These are phyloP conservation scores for Varanus salvator DNA, from an alignment of 2,113 vertebrate species.

Conservation along the genomic window DNA sequence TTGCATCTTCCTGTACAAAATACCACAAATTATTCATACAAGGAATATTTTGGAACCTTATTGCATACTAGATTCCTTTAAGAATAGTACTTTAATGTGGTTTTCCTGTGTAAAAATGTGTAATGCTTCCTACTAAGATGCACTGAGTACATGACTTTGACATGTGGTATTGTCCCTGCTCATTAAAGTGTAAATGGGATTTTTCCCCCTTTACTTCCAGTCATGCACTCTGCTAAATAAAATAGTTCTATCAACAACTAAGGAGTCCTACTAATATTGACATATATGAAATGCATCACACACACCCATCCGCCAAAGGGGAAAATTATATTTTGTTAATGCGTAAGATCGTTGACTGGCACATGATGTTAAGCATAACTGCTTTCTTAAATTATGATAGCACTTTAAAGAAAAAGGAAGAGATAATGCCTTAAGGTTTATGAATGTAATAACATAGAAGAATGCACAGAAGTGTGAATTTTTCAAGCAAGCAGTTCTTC, in stretches of 20 bases:
- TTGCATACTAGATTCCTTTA: not conserved
- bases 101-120: slow-evolving; percentile 51
- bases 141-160: slow-evolving; percentile 57
- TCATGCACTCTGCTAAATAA: slow-evolving; percentile 70
- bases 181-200: slow-evolving; percentile 72
- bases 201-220: slow-evolving; percentile 69
- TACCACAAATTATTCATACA: slow-evolving; percentile 16
- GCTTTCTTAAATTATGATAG: slow-evolving; percentile 78
- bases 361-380: slow-evolving; percentile 77
- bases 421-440: slow-evolving; percentile 78
- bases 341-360: slow-evolving; percentile 75
- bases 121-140: slow-evolving; percentile 59
- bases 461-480: slow-evolving; percentile 65
- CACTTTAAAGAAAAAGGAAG: slow-evolving; percentile 75
- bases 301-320: slow-evolving; percentile 65
- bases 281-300: slow-evolving; percentile 68
- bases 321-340: slow-evolving; percentile 77
- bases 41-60: slow-evolving; percentile 1
- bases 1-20: slow-evolving; percentile 55
- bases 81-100: not conserved
- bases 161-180: slow-evolving; percentile 73
- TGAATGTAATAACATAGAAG: slow-evolving; percentile 76
- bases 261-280: slow-evolving; percentile 71
- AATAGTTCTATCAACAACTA: slow-evolving; percentile 68
- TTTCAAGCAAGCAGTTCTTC: slow-evolving; percentile 57